Conservation (phyloP, 2,113 vertebrate genomes). For the Chloropsis hardwickii region DNA sequence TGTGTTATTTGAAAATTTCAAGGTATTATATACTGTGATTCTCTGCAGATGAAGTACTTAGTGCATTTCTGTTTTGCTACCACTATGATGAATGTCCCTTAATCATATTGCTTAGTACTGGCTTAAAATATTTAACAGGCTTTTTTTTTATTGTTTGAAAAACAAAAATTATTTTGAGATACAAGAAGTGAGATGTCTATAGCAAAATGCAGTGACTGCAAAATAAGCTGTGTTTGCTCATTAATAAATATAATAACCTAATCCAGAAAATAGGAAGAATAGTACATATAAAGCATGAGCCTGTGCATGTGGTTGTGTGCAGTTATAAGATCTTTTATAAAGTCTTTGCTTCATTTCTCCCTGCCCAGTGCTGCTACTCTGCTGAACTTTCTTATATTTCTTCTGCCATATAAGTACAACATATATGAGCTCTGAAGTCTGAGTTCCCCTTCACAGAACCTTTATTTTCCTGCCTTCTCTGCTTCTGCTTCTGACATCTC, state of each 20-base stretch:
- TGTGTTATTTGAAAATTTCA: background rate
- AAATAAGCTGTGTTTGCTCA: background rate
- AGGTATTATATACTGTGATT: background rate
- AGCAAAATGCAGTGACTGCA: background rate
- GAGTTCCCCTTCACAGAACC: background rate
- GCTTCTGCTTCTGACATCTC: background rate
- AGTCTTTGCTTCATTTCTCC: background rate
- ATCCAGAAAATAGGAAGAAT: background rate
- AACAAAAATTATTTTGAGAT: background rate
- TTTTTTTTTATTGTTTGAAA: background rate
- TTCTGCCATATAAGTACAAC: background rate
- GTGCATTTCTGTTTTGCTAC: background rate
- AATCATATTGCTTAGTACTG: background rate
- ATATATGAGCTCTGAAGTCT: background rate
- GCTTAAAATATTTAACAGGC: conserved; percentile 30
- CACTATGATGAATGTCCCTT: background rate
- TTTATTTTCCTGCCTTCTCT: background rate
- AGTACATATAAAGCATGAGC: background rate
- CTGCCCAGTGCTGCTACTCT: background rate
- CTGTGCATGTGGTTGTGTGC: background rate
- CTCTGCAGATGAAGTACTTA: background rate
- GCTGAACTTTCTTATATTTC: background rate
- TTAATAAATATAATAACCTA: background rate
- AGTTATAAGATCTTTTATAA: background rate
- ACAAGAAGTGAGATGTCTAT: background rate